These are phyloP conservation scores for Callocephalon fimbriatum DNA, from an alignment of 2,113 vertebrate genomes.

Conservation along the genomic window DNA sequence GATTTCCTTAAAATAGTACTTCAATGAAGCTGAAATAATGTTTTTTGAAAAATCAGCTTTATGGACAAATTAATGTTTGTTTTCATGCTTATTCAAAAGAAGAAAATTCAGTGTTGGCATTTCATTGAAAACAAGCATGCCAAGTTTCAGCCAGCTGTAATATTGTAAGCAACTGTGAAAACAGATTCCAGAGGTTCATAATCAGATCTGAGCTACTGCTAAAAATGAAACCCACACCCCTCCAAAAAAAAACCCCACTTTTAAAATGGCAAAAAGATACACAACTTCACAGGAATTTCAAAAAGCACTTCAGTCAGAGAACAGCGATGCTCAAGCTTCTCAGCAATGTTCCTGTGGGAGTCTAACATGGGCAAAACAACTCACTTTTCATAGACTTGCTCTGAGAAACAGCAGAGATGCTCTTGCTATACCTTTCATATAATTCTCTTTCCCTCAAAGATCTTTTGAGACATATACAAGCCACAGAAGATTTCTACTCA, in stretches of 20 bases:
- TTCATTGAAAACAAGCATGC: conserved; percentile 1
- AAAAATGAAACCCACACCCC: background rate
- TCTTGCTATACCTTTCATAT: background rate
- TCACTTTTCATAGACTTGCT: background rate
- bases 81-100: conserved; percentile 34
- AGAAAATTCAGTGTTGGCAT: conserved; percentile 40
- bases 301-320: background rate
- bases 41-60: conserved; percentile 8
- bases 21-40: conserved; percentile 9
- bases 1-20: conserved; percentile 36
- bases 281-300: background rate
- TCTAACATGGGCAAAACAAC: background rate
- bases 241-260: background rate
- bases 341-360: background rate
- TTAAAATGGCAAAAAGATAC: background rate
- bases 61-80: conserved; percentile 54
- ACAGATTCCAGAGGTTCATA: conserved; percentile 39
- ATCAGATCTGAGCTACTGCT: background rate
- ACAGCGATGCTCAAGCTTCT: background rate
- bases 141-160: conserved; percentile 59
- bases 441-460: background rate
- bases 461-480: background rate
- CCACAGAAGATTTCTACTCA: background rate
- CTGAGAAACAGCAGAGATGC: background rate
- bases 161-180: background rate